Evolutionary conservation across 2,797 vertebrate genomes (phyloP).

Genomic region (Cossypha heuglini): DNA sequence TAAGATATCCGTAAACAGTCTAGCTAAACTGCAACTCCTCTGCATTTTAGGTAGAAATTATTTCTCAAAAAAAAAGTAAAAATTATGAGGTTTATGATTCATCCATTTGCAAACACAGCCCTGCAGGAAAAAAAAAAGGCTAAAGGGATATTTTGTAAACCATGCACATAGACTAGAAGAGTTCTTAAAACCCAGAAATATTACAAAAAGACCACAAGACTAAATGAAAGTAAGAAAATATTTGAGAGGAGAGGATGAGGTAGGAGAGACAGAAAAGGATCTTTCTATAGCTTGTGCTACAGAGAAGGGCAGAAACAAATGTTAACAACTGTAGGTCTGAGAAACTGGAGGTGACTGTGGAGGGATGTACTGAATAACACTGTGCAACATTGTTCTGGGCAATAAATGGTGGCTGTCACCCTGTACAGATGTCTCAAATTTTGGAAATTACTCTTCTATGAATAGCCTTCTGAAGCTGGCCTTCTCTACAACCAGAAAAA

Average conservation of each 20-base stretch:
- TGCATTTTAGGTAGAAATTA: background rate
- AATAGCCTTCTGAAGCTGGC: background rate
- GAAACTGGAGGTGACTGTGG: background rate
- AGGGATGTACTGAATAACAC: background rate
- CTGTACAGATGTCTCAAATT: constrained; percentile 8
- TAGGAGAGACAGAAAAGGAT: background rate
- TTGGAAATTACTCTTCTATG: constrained; percentile 15
- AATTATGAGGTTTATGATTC: constrained; percentile 15
- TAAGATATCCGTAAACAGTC: background rate
- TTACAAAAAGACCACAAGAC: background rate
- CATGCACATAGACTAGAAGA: background rate
- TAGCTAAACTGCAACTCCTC: background rate
- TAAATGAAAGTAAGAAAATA: constrained; percentile 33
- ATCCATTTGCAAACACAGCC: constrained; percentile 14
- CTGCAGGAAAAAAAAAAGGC: background rate
- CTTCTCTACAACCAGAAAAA: background rate
- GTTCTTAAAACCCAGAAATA: constrained; percentile 22
- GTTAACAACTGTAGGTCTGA: background rate
- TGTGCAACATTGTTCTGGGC: background rate
- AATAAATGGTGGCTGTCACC: background rate
- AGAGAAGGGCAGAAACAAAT: background rate
- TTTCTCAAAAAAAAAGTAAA: background rate
- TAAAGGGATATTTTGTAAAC: background rate
- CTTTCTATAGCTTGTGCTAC: background rate
- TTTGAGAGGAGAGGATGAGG: background rate